A percentile compares a stretch with the other conserved stretches of the same genome.
phyloP scores from a whole-genome alignment of 2,113 vertebrate species.

The Albula glossodonta region DNA sequence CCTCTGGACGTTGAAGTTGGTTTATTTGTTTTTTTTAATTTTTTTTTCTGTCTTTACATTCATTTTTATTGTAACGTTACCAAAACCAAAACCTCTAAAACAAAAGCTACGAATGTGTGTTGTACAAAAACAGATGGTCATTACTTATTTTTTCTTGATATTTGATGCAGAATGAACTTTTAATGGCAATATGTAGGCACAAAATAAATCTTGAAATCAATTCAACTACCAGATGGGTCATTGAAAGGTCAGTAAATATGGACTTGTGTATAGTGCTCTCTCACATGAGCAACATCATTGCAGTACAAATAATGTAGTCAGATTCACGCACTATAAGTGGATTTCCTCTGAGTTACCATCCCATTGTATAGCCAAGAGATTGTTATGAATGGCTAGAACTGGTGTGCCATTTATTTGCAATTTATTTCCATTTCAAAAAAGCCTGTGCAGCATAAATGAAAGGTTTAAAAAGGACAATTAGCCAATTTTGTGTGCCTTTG shows the following conservation, averaged over 20 bases:
- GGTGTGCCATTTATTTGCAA: conserved; percentile 37
- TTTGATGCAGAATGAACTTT: background rate
- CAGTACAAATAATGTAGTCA: background rate
- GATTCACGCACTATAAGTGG: conserved; percentile 32
- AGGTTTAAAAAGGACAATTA: conserved; percentile 60
- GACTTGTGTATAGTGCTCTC: conserved; percentile 14
- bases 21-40: conserved; percentile 33
- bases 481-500: conserved; percentile 75
- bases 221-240: background rate
- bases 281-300: background rate
- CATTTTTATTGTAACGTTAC: conserved; percentile 53
- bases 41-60: conserved; percentile 46
- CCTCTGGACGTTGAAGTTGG: conserved; percentile 53
- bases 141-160: conserved; percentile 37
- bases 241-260: conserved; percentile 9
- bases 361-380: conserved; percentile 42
- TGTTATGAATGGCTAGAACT: conserved; percentile 41
- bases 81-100: conserved; percentile 66
- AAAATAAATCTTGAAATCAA: background rate
- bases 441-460: conserved; percentile 59
- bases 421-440: conserved; percentile 36
- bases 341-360: conserved; percentile 56
- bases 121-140: conserved; percentile 49
- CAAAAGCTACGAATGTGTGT: conserved; percentile 66
- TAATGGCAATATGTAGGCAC: background rate